phyloP scores from a whole-genome alignment of 2,888 invertebrate species.

The Meiosimyza decipiens region DNA sequence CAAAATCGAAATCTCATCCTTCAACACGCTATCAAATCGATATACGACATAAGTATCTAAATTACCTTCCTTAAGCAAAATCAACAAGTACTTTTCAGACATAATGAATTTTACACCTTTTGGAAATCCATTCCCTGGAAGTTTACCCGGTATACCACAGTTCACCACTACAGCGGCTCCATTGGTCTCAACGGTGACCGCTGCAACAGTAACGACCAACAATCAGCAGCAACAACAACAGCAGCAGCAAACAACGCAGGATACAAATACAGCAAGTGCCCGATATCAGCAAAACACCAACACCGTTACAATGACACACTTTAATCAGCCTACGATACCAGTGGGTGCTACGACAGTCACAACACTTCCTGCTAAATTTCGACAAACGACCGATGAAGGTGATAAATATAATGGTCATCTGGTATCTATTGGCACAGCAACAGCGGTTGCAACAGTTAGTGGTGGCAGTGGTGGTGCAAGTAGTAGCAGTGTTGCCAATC shows the following conservation, averaged over 20 bases:
- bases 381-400: constrained; percentile 66
- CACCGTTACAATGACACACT: constrained; percentile 67
- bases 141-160: constrained; percentile 85
- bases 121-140: constrained; percentile 81
- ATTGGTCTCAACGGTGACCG: constrained; percentile 72
- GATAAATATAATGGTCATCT: constrained; percentile 70
- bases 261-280: constrained; percentile 56
- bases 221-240: constrained; percentile 54
- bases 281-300: constrained; percentile 62
- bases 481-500: constrained; percentile 43
- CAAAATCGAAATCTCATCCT: too few species aligned
- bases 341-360: constrained; percentile 52
- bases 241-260: constrained; percentile 54
- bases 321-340: constrained; percentile 69
- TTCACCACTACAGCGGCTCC: constrained; percentile 71
- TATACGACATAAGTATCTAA: too few species aligned
- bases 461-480: constrained; percentile 2
- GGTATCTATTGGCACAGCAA: constrained; percentile 52
- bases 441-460: constrained; percentile 36
- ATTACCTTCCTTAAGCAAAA: neutral
- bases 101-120: constrained; percentile 89
- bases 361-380: constrained; percentile 73
- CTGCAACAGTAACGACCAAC: constrained; percentile 62
- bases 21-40: too few species aligned
- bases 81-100: constrained; percentile 4